Conservation (phyloP, 1,140 invertebrate species). For the Drosophila orena region DNA sequence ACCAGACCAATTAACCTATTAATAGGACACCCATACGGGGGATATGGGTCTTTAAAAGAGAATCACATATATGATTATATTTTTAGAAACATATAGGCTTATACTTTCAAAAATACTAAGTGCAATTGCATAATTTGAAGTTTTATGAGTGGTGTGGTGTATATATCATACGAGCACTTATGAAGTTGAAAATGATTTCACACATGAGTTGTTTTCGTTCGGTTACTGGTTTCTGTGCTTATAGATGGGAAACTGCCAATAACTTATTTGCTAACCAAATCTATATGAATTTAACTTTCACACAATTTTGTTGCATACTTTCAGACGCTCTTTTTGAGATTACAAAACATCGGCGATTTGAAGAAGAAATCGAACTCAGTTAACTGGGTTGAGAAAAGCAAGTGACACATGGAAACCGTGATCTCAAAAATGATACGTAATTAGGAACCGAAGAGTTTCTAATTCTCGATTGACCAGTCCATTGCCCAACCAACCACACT, state of each 20-base stretch:
- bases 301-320: background rate
- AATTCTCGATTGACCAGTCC: conserved; percentile 8
- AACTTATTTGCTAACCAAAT: background rate
- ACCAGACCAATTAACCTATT: conserved; percentile 44
- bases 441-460: background rate
- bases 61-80: background rate
- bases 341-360: background rate
- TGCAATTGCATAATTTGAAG: background rate
- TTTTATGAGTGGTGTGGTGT: background rate
- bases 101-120: background rate
- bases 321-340: background rate
- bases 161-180: background rate
- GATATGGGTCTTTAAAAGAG: conserved; percentile 3
- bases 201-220: background rate
- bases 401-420: background rate
- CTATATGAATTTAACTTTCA: too few relatives aligned
- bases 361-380: background rate
- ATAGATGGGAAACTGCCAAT: background rate
- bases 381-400: background rate
- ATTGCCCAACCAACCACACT: conserved; percentile 24
- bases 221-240: background rate
- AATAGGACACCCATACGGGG: conserved; percentile 22
- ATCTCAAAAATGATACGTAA: background rate
- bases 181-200: background rate
- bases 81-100: background rate